phyloP scores from a whole-genome alignment of 2,113 vertebrate species.

The Perca schrenkii region DNA sequence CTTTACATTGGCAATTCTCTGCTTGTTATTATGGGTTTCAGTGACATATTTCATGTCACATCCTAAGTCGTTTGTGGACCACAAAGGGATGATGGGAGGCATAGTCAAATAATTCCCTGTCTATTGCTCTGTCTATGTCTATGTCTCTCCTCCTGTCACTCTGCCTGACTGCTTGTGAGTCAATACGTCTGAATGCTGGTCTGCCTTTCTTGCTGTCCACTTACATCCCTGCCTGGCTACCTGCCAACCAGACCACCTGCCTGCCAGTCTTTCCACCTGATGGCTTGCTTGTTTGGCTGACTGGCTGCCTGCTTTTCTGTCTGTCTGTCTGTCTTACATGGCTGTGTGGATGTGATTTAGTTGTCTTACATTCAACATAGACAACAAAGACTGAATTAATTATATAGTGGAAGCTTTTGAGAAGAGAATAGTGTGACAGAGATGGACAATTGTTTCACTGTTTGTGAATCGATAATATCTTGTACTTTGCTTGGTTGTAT shows the following conservation, averaged over 20 bases:
- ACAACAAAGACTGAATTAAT: not conserved
- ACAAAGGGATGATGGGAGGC: conserved; percentile 30
- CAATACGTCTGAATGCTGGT: conserved; percentile 54
- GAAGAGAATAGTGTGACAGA: not conserved
- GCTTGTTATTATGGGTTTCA: conserved; percentile 33
- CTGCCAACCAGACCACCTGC: conserved; percentile 46
- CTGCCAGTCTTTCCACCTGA: conserved; percentile 57
- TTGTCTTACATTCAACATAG: not conserved
- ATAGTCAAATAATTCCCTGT: conserved; percentile 59
- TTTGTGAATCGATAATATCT: not conserved
- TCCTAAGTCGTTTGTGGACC: conserved; percentile 43
- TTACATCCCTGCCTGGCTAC: conserved; percentile 55
- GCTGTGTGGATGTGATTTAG: not conserved
- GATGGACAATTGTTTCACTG: not conserved
- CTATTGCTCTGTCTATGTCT: conserved; percentile 35
- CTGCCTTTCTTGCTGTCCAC: conserved; percentile 61
- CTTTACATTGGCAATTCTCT: conserved; percentile 28
- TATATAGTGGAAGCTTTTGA: not conserved
- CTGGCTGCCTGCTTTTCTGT: conserved; percentile 38
- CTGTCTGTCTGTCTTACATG: conserved; percentile 16
- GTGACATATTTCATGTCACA: conserved; percentile 52
- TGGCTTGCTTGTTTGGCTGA: conserved; percentile 43
- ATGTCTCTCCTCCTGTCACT: conserved; percentile 49
- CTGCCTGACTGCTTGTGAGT: conserved; percentile 54
- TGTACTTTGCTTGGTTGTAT: not conserved